Evolutionary conservation across 2,113 vertebrate genomes (phyloP).

Genomic region (Toxotes chatareus): DNA sequence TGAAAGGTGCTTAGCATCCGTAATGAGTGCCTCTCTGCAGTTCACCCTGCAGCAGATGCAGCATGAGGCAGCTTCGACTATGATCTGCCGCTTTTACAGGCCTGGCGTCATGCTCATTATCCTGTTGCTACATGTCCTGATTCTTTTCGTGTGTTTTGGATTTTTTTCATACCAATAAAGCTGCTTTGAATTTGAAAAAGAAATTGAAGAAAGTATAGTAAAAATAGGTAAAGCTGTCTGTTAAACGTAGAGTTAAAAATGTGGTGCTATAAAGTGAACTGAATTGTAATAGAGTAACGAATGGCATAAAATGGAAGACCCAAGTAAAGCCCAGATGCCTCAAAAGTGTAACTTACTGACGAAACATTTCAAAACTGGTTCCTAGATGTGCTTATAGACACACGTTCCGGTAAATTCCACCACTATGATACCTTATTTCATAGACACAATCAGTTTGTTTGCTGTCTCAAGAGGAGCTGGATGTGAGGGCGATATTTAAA

Average conservation of each 20-base stretch:
- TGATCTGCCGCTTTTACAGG: background rate
- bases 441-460: background rate
- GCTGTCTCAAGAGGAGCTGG: background rate
- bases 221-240: too few species aligned
- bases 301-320: background rate
- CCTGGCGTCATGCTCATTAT: background rate
- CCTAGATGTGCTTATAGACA: background rate
- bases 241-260: too few species aligned
- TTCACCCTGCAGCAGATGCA: conserved; percentile 21
- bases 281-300: too few species aligned
- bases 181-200: too few species aligned
- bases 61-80: background rate
- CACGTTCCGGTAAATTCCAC: too few species aligned
- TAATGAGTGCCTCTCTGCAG: conserved; percentile 29
- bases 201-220: too few species aligned
- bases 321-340: background rate
- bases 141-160: too few species aligned
- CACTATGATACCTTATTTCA: background rate
- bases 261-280: too few species aligned
- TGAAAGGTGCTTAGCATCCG: conserved; percentile 36
- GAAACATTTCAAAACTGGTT: too few species aligned
- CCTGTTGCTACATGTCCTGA: background rate
- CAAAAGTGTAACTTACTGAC: too few species aligned
- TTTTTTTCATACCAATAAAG: too few species aligned
- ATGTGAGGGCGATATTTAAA: background rate